Evolutionary conservation across 2,888 invertebrate species (phyloP).

Genomic region (Nemoura dubitans): DNA sequence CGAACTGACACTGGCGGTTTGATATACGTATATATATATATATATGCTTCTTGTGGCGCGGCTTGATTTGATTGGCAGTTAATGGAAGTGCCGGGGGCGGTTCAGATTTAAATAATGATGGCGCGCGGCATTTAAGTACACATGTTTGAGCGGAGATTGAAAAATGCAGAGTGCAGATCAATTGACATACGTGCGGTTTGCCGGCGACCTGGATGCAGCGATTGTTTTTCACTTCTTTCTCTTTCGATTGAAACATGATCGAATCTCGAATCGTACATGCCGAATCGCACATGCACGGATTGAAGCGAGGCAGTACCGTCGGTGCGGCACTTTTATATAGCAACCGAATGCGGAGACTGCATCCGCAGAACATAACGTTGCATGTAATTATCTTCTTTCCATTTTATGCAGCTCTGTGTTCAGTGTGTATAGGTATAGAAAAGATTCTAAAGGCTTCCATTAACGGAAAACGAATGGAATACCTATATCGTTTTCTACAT

Average conservation of each 20-base stretch:
- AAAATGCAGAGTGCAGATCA: background rate
- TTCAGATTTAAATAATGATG: background rate
- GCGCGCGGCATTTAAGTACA: background rate
- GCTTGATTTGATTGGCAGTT: background rate
- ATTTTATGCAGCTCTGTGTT: too few relatives aligned
- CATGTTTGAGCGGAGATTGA: background rate
- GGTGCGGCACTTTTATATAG: too few relatives aligned
- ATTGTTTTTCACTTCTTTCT: background rate
- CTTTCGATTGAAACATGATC: background rate
- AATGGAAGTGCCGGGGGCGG: background rate
- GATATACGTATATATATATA: too few relatives aligned
- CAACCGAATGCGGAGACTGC: background rate
- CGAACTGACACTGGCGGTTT: background rate
- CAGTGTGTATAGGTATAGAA: too few relatives aligned
- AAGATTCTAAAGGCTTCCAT: background rate
- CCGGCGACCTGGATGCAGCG: background rate
- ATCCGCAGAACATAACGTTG: background rate
- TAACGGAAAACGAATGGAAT: background rate
- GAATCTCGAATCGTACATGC: background rate
- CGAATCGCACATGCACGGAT: background rate
- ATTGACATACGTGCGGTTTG: background rate
- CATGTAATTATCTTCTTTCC: background rate
- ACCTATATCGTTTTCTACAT: background rate
- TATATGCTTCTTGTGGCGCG: background rate
- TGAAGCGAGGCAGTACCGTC: background rate